Percentiles rank a stretch among this genome's conserved stretches.
Conservation (phyloP, 2,113 vertebrate species). For the Phocoena sinus region DNA sequence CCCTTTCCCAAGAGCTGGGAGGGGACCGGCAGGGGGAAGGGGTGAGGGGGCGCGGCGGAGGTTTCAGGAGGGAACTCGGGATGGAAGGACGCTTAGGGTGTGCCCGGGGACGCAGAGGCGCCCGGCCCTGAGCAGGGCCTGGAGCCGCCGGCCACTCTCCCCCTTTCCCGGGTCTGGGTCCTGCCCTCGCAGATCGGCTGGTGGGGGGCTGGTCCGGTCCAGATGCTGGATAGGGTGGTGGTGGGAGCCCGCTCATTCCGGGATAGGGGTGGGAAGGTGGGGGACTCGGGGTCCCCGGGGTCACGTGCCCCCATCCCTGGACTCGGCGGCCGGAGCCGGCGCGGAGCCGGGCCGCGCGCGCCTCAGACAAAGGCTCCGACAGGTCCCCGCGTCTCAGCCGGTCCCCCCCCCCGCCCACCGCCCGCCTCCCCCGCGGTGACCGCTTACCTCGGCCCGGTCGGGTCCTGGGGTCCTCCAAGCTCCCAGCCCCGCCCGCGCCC, state of each 20-base stretch:
- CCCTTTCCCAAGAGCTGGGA: neutral
- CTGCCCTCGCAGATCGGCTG: neutral
- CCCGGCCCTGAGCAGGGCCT: neutral
- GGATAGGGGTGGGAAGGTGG: neutral
- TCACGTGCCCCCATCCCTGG: neutral
- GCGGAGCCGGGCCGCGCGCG: neutral
- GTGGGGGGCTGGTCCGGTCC: neutral
- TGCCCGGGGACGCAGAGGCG: neutral
- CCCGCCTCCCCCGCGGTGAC: neutral
- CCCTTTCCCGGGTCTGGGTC: neutral
- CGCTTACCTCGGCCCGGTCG: conserved; percentile 44
- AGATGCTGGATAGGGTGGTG: neutral
- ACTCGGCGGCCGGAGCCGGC: neutral
- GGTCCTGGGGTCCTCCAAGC: neutral
- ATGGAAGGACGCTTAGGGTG: neutral
- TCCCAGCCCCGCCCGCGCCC: neutral
- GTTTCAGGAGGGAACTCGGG: neutral
- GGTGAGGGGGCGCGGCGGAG: neutral
- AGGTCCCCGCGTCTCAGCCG: conserved; percentile 34
- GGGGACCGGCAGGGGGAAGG: neutral
- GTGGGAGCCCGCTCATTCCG: neutral
- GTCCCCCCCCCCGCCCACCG: neutral
- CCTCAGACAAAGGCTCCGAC: conserved; percentile 74
- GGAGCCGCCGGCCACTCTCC: neutral
- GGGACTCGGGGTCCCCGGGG: neutral